These are phyloP conservation scores for Brachyopa scutellaris DNA, from an alignment of 2,888 invertebrate species.

Conservation along the genomic window DNA sequence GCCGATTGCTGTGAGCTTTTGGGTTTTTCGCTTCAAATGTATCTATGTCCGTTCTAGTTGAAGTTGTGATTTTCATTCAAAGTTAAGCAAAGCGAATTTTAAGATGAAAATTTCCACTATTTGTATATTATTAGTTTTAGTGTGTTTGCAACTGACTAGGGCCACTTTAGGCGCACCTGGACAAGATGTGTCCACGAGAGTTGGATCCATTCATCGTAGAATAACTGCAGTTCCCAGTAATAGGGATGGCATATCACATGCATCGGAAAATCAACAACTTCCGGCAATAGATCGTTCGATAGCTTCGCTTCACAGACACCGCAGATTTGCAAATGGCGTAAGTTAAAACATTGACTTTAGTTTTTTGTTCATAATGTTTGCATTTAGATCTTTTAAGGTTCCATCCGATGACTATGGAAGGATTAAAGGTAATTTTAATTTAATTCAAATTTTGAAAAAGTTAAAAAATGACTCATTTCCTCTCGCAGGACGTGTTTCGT, in stretches of 20 bases:
- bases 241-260: neutral
- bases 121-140: neutral
- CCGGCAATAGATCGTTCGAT: slow-evolving; percentile 30
- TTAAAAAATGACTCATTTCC: neutral
- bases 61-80: neutral
- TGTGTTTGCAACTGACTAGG: slow-evolving; percentile 12
- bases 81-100: neutral
- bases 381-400: slow-evolving; percentile 20
- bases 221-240: slow-evolving; percentile 41
- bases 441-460: too few relatives aligned
- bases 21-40: neutral
- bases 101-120: slow-evolving; percentile 29
- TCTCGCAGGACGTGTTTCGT: neutral
- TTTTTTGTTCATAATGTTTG: slow-evolving; percentile 3
- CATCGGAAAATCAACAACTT: slow-evolving; percentile 6
- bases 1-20: slow-evolving; percentile 2
- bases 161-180: neutral
- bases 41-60: slow-evolving; percentile 29
- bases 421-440: slow-evolving; percentile 6
- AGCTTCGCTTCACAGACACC: neutral
- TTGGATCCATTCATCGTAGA: slow-evolving; percentile 35
- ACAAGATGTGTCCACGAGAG: neutral
- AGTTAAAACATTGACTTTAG: neutral
- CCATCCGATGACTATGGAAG: slow-evolving; percentile 6
- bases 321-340: slow-evolving; percentile 14